These are phyloP conservation scores for Hipposideros armiger DNA, from an alignment of 2,113 vertebrate genomes.

Conservation along the genomic window DNA sequence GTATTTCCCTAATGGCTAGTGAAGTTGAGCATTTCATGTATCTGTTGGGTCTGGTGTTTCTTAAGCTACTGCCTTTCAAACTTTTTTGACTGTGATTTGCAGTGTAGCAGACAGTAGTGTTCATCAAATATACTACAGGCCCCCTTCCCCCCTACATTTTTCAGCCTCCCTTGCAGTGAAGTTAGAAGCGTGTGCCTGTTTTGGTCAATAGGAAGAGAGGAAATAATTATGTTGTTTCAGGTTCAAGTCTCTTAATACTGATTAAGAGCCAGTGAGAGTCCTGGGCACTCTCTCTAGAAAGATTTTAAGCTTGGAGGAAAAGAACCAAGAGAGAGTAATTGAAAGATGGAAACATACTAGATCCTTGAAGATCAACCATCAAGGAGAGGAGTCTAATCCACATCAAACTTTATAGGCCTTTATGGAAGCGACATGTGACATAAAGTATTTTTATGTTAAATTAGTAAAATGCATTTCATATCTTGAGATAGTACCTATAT, in stretches of 20 bases:
- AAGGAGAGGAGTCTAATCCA: background rate
- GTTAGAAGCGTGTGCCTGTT: background rate
- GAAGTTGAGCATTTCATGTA: too few species aligned
- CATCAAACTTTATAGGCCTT: background rate
- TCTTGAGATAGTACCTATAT: background rate
- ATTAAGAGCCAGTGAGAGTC: background rate
- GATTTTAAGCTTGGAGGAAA: conserved; percentile 21
- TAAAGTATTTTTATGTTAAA: conserved; percentile 36
- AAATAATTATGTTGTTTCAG: background rate
- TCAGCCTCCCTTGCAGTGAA: background rate
- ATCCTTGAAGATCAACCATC: background rate
- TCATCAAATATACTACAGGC: background rate
- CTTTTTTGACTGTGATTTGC: background rate
- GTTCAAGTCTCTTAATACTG: background rate
- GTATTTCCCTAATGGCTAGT: too few species aligned
- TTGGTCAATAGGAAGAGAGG: background rate
- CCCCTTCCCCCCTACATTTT: background rate
- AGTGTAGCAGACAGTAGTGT: background rate
- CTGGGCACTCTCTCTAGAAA: background rate
- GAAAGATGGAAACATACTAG: background rate
- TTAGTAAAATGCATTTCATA: conserved; percentile 2
- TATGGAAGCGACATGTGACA: background rate
- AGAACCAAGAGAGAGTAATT: background rate
- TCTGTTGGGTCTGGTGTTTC: background rate
- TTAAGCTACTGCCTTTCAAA: background rate